Percentiles rank a stretch among this genome's conserved stretches.
Evolutionary conservation across 2,888 invertebrate genomes (phyloP).

Genomic region (Watsonalla cultraria): DNA sequence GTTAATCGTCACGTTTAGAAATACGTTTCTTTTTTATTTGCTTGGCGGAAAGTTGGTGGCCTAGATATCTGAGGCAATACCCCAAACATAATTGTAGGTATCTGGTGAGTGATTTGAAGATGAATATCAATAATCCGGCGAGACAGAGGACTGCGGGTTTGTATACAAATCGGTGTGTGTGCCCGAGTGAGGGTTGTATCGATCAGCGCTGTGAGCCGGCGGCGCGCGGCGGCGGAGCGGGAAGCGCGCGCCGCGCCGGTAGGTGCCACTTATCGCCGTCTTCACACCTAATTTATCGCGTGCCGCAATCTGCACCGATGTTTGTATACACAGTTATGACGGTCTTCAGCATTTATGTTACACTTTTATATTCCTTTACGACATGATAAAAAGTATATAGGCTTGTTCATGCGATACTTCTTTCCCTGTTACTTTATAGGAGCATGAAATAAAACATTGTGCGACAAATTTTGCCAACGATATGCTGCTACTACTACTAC

Average conservation of each 20-base stretch:
- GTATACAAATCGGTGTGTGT: constrained; percentile 47
- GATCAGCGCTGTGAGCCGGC: constrained; percentile 33
- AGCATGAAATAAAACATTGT: no score
- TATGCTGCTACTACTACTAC: no score
- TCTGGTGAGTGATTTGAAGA: constrained; percentile 17
- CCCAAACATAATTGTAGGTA: no score
- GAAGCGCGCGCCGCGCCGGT: constrained; percentile 41
- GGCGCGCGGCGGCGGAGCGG: constrained; percentile 23
- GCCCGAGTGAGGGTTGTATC: constrained; percentile 39
- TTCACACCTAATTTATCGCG: constrained; percentile 74
- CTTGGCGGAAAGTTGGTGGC: constrained; percentile 4
- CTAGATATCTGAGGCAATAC: no score
- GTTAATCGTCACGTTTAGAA: background rate
- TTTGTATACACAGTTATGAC: constrained; percentile 46
- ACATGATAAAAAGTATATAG: constrained; percentile 25
- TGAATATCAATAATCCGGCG: constrained; percentile 33
- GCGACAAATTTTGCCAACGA: no score
- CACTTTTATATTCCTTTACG: constrained; percentile 23
- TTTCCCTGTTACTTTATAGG: background rate
- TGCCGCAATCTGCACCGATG: constrained; percentile 54
- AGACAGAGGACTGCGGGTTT: constrained; percentile 22
- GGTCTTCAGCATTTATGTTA: constrained; percentile 30
- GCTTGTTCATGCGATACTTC: constrained; percentile 14
- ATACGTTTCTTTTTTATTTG: background rate
- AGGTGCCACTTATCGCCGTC: constrained; percentile 67